A percentile compares a stretch with the other conserved stretches of the same genome.
These are phyloP conservation scores for Tichodroma muraria DNA, from an alignment of 2,113 vertebrate species.

Conservation along the genomic window DNA sequence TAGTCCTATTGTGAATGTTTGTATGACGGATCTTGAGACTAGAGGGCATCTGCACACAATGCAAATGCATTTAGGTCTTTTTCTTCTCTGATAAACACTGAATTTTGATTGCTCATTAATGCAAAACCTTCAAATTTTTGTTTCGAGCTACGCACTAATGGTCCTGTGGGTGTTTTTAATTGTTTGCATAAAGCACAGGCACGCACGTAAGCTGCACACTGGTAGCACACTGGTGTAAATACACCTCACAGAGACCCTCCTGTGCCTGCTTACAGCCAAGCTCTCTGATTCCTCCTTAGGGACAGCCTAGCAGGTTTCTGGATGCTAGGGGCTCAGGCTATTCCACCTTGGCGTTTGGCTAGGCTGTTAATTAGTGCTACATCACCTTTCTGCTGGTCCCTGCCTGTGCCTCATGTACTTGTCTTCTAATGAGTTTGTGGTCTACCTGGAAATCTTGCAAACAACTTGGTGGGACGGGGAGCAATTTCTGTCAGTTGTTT, in stretches of 20 bases:
- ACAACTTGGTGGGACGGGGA: neutral
- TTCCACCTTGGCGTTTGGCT: neutral
- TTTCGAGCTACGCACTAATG: neutral
- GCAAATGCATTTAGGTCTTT: neutral
- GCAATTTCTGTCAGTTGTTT: neutral
- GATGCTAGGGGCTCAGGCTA: neutral
- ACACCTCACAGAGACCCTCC: neutral
- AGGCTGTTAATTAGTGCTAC: constrained; percentile 30
- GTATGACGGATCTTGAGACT: neutral
- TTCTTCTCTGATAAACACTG: neutral
- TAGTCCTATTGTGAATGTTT: neutral
- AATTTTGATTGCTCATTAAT: constrained; percentile 16
- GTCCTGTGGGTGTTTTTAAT: neutral
- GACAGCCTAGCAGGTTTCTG: neutral
- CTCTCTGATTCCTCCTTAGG: neutral
- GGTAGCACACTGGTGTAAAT: neutral
- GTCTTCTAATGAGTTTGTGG: constrained; percentile 18
- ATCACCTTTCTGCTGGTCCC: neutral
- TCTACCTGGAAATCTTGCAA: constrained; percentile 34
- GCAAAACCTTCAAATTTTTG: neutral
- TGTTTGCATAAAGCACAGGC: neutral
- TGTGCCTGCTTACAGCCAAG: neutral
- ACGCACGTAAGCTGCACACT: neutral
- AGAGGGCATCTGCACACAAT: neutral
- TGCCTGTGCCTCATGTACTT: neutral